Evolutionary conservation across 30 jellyfish, hydroid and myxozoan genomes (phyloP).

Genomic region (Turritopsis dohrnii): DNA sequence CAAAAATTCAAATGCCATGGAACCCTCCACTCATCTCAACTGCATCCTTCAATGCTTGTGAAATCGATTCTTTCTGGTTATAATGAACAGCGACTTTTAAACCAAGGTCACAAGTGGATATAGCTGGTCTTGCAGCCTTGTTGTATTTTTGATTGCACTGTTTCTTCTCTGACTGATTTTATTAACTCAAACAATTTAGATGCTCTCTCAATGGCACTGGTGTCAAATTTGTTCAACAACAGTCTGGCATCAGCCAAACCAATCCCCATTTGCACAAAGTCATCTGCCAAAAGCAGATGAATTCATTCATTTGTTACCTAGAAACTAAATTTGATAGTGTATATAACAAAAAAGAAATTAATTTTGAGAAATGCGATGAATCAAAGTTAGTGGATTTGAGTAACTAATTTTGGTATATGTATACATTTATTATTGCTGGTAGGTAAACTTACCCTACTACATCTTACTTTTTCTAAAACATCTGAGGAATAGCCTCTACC

Average conservation of each 20-base stretch:
- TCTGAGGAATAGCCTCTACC: neutral
- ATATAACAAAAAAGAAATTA: no score
- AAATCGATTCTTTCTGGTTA: no score
- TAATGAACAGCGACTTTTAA: no score
- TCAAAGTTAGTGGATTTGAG: neutral
- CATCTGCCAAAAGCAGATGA: neutral
- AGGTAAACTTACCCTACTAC: neutral
- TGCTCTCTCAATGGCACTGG: neutral
- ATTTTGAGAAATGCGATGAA: no score
- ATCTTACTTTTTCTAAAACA: neutral
- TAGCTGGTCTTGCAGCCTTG: neutral
- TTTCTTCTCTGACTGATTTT: neutral
- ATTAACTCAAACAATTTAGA: neutral
- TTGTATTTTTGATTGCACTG: neutral
- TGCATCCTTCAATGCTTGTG: no score
- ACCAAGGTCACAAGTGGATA: no score
- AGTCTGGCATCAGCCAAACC: neutral
- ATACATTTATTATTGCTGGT: neutral
- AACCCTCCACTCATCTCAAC: no score
- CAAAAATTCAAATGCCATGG: no score
- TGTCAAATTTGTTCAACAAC: neutral
- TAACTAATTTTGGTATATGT: no score
- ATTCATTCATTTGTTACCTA: neutral
- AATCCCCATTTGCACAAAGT: neutral
- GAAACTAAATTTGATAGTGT: neutral